These are phyloP conservation scores for Tupaia chinensis DNA, from an alignment of 2,113 vertebrate species.

Conservation along the genomic window DNA sequence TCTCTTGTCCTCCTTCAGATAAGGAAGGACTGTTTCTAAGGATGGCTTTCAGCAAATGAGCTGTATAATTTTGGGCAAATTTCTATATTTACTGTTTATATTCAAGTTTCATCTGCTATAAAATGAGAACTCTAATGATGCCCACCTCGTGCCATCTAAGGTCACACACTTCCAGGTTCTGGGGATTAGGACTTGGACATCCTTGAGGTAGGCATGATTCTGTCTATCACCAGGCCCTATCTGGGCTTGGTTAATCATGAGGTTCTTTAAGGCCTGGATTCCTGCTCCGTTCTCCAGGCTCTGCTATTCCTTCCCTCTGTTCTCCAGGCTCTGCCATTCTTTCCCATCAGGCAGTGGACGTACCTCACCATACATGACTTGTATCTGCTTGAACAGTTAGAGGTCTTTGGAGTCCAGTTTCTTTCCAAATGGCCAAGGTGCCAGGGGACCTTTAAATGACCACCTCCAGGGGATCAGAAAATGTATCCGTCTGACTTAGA, in stretches of 20 bases:
- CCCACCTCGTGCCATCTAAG: neutral
- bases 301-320: neutral
- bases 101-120: neutral
- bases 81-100: neutral
- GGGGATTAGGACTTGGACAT: neutral
- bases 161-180: neutral
- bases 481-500: neutral
- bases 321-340: neutral
- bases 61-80: neutral
- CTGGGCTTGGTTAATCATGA: neutral
- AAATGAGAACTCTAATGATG: neutral
- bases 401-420: neutral
- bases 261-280: neutral
- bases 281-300: neutral
- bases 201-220: neutral
- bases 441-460: neutral
- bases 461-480: neutral
- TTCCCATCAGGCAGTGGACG: neutral
- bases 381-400: neutral
- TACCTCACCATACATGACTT: neutral
- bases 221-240: neutral
- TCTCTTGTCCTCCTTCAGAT: neutral
- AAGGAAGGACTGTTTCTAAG: neutral
- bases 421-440: neutral
- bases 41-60: neutral